Base-by-base conservation (phyloP, 2,888 invertebrate genomes). In the Apoda limacodes region DNA sequence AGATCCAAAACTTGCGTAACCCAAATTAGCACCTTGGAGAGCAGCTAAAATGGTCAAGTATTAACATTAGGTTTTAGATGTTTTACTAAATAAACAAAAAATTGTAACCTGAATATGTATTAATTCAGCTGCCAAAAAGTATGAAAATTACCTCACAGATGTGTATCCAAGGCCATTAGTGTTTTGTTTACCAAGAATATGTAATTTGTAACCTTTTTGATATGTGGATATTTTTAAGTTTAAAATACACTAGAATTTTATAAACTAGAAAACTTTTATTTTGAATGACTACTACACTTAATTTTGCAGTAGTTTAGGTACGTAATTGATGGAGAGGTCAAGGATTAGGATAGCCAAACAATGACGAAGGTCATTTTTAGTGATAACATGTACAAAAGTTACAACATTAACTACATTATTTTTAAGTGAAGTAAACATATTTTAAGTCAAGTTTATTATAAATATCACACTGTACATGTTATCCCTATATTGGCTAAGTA, bases 1-100 rank as follows among this genome's bases (percentile, higher is more conserved):
- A 2, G 74, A 51, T 12, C 80, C 80, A 49, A 85, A 86, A 36
- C 81, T 75, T 42, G 86, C 85, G 39, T 83, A 83, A 39, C 85
- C 85, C 53, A 87, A 74, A 34, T 75, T 83, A 36, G 82, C 80
- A 21, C 82, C 78, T 41, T 84, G 83, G 22, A 82, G 76, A 33
- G 82, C 70, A 45, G 82, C 84, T 82, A 68, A 54, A 70, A 69
- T 46, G 37, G 34, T 43, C 37, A 51, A 45, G 36, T 24, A 45
- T 27, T 14, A 23, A 32, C n/a, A n/a, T n/a, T n/a, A n/a, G n/a
- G n/a, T n/a, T n/a, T n/a, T n/a, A n/a, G n/a, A n/a, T n/a, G n/a
- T n/a, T n/a, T n/a, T n/a, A n/a, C n/a, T n/a, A n/a, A n/a, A n/a
- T n/a, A n/a, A n/a, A n/a, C n/a, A n/a, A n/a, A n/a, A n/a, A n/a